These are phyloP conservation scores for Urophycis tenuis DNA, from an alignment of 2,797 vertebrate genomes.

Conservation along the genomic window DNA sequence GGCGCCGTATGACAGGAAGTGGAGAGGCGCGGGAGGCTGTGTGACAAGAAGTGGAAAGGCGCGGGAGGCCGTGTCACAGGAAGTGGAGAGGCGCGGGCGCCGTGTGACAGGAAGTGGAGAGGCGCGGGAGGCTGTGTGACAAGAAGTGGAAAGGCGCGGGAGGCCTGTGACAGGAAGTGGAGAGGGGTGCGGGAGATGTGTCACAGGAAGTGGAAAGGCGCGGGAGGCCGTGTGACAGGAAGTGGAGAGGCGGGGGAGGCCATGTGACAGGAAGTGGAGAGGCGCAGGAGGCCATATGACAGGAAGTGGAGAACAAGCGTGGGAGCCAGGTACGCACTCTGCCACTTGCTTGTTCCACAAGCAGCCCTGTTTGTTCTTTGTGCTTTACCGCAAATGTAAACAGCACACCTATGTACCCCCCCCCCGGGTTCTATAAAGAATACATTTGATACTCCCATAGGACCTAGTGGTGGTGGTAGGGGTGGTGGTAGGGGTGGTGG, in stretches of 20 bases:
- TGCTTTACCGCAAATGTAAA: background rate
- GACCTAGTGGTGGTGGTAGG: background rate
- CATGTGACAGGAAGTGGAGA: background rate
- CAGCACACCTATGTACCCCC: background rate
- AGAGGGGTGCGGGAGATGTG: too few species aligned
- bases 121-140: too few species aligned
- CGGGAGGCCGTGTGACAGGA: too few species aligned
- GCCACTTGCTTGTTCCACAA: background rate
- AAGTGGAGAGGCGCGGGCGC: too few species aligned
- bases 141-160: too few species aligned
- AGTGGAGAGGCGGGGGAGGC: too few species aligned
- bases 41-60: background rate
- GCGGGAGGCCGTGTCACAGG: too few species aligned
- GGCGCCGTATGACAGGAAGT: background rate
- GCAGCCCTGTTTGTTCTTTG: background rate
- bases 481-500: background rate
- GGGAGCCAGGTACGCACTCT: background rate
- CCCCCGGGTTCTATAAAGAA: constrained; percentile 6
- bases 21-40: too few species aligned
- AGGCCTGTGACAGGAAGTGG: too few species aligned
- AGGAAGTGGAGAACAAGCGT: background rate
- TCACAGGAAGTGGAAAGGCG: too few species aligned
- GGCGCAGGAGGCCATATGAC: background rate
- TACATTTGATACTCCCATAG: background rate
- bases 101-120: too few species aligned